These are phyloP conservation scores for Pogonomyrmex barbatus DNA, from an alignment of 1,140 invertebrate genomes.

Conservation along the genomic window DNA sequence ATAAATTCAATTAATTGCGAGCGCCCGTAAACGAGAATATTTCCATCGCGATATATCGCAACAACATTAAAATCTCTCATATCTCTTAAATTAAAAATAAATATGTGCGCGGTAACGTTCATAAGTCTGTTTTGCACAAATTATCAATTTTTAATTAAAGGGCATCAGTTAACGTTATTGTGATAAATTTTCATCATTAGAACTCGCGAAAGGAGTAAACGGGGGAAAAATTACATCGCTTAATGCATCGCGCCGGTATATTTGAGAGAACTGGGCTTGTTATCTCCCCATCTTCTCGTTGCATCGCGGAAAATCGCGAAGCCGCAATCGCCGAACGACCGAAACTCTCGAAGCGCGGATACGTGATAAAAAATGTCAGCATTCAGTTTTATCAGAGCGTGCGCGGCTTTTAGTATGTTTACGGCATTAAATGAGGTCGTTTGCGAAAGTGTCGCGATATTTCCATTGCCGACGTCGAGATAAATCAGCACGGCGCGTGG, in stretches of 20 bases:
- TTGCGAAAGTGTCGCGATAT: slow-evolving; percentile 60
- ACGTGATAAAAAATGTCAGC: slow-evolving; percentile 23
- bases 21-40: slow-evolving; percentile 16
- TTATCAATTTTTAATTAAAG: slow-evolving; percentile 49
- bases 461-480: slow-evolving; percentile 26
- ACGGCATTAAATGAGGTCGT: slow-evolving; percentile 51
- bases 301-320: neutral
- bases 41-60: slow-evolving; percentile 24
- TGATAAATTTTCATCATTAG: slow-evolving; percentile 34
- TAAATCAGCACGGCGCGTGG: slow-evolving; percentile 33
- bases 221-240: too few relatives aligned
- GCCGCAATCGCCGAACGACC: slow-evolving; percentile 1
- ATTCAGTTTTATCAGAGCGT: slow-evolving; percentile 43
- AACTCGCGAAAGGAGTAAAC: neutral
- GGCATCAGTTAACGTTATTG: slow-evolving; percentile 18
- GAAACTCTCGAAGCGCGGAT: neutral
- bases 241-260: too few relatives aligned
- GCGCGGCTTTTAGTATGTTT: slow-evolving; percentile 11
- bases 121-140: slow-evolving; percentile 36
- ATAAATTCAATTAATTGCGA: slow-evolving; percentile 47
- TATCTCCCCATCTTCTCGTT: neutral
- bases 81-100: slow-evolving; percentile 43
- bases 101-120: neutral
- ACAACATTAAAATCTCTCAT: slow-evolving; percentile 6
- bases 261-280: neutral